phyloP scores from a whole-genome alignment of 2,888 invertebrate genomes.

The Acrobasis consociella region DNA sequence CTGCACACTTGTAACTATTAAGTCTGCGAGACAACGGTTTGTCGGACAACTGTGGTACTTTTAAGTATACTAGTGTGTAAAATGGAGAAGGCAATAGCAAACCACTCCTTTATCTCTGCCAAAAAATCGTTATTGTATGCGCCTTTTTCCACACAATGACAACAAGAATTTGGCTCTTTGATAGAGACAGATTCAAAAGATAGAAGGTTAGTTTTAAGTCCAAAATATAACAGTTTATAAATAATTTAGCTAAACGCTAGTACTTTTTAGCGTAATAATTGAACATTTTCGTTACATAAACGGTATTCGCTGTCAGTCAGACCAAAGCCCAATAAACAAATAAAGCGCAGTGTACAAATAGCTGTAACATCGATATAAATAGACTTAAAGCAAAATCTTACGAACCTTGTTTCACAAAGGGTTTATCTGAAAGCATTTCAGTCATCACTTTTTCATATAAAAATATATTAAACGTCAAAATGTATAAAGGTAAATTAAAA shows the following conservation, averaged over 20 bases:
- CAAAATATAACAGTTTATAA: too few species aligned
- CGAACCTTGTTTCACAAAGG: constrained; percentile 71
- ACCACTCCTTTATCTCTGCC: too few species aligned
- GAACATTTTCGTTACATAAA: not conserved
- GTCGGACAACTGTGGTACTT: too few species aligned
- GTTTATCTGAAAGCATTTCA: constrained; percentile 37
- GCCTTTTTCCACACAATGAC: too few species aligned
- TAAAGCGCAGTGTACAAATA: constrained; percentile 55
- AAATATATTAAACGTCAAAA: not conserved
- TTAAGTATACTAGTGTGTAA: too few species aligned
- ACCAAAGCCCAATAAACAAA: constrained; percentile 27
- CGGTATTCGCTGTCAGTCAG: constrained; percentile 27
- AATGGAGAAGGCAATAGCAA: too few species aligned
- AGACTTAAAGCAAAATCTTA: constrained; percentile 49
- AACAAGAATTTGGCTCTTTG: too few species aligned
- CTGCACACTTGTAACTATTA: too few species aligned
- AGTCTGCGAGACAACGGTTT: too few species aligned
- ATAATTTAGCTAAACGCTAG: not conserved
- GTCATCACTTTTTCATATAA: constrained; percentile 24
- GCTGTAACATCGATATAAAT: constrained; percentile 38
- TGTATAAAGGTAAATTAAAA: not conserved
- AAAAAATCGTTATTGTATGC: too few species aligned
- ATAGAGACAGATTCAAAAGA: too few species aligned
- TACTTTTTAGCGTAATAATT: not conserved
- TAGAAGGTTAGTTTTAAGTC: too few species aligned